A percentile compares a stretch with the other conserved stretches of the same genome.
Conservation (phyloP, 2,888 invertebrate species). For the Eupithecia dodoneata region DNA sequence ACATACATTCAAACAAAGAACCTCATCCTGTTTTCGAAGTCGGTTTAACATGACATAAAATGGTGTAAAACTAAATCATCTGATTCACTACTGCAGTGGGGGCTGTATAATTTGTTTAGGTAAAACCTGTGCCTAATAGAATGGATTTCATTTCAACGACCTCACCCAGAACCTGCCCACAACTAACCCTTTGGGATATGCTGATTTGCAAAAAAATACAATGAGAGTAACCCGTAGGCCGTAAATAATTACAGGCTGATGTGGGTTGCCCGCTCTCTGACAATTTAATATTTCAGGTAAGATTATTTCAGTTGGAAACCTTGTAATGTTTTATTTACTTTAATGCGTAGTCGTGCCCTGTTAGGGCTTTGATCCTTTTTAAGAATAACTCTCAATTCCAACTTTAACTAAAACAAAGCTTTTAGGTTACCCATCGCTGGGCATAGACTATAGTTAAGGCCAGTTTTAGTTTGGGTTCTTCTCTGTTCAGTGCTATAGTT, state of each 20-base stretch:
- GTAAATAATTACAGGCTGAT: constrained; percentile 35
- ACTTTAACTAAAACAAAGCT: neutral
- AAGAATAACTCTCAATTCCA: neutral
- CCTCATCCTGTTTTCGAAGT: too few species aligned
- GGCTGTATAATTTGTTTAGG: neutral
- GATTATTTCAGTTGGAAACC: constrained; percentile 24
- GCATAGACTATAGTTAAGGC: too few species aligned
- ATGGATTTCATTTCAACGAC: constrained; percentile 20
- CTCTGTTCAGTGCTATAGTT: neutral
- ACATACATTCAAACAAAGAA: too few species aligned
- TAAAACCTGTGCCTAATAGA: neutral
- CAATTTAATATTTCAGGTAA: constrained; percentile 37
- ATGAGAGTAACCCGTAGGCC: constrained; percentile 16
- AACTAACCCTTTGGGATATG: neutral
- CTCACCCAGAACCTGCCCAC: too few species aligned
- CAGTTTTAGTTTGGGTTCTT: neutral
- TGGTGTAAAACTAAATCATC: neutral
- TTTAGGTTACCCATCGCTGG: neutral
- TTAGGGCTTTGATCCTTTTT: neutral
- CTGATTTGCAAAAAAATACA: constrained; percentile 23
- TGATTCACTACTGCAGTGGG: neutral
- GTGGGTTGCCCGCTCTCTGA: constrained; percentile 27
- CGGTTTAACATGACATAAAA: neutral
- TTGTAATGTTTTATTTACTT: neutral
- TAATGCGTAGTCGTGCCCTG: neutral